A percentile compares a stretch with the other conserved stretches of the same genome.
phyloP scores from a whole-genome alignment of 2,888 invertebrate species.

The Drosophila parthenogenetica region DNA sequence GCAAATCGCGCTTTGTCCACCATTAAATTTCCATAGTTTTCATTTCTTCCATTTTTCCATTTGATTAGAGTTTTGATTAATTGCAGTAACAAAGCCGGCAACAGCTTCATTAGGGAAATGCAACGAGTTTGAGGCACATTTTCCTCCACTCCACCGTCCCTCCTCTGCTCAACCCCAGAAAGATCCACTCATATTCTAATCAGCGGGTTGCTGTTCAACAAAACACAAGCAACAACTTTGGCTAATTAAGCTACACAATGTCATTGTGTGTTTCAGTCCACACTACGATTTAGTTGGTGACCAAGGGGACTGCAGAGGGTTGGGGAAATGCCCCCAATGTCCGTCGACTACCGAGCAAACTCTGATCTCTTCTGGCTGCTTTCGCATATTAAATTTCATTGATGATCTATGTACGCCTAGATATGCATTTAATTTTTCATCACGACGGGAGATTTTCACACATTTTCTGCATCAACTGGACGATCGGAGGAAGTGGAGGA shows the following conservation, averaged over 20 bases:
- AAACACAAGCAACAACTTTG: slow-evolving; percentile 66
- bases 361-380: slow-evolving; percentile 34
- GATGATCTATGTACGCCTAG: slow-evolving; percentile 79
- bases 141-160: neutral
- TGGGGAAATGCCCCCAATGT: slow-evolving; percentile 50
- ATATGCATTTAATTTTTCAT: slow-evolving; percentile 81
- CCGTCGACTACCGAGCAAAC: slow-evolving; percentile 19
- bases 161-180: slow-evolving; percentile 18
- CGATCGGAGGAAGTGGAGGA: neutral
- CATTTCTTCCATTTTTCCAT: slow-evolving; percentile 54
- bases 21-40: slow-evolving; percentile 76
- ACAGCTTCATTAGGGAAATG: slow-evolving; percentile 71
- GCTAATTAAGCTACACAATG: slow-evolving; percentile 81
- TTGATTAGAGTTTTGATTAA: slow-evolving; percentile 77
- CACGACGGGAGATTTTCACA: slow-evolving; percentile 82
- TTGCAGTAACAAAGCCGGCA: slow-evolving; percentile 49
- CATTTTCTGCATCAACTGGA: slow-evolving; percentile 61
- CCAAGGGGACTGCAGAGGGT: neutral
- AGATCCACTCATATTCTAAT: slow-evolving; percentile 65
- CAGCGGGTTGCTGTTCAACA: slow-evolving; percentile 53
- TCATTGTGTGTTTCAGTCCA: slow-evolving; percentile 57
- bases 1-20: slow-evolving; percentile 59
- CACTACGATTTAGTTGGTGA: too few species aligned
- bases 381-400: slow-evolving; percentile 82
- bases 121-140: slow-evolving; percentile 32